Percentiles rank a stretch among this genome's conserved stretches.
Conservation (phyloP, 2,113 vertebrate genomes). For the Menidia beryllina region DNA sequence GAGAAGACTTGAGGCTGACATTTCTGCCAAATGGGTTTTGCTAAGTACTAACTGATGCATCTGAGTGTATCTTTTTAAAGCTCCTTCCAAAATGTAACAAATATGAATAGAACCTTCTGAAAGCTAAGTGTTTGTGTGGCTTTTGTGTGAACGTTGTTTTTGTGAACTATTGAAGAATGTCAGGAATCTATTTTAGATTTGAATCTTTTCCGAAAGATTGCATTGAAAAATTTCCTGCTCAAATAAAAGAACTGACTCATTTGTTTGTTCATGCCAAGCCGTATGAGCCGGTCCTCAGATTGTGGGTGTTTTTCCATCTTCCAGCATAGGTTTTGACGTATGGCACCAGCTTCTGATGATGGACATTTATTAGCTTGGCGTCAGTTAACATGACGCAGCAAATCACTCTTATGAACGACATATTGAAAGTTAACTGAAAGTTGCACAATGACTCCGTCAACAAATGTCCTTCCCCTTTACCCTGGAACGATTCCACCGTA, state of each 20-base stretch:
- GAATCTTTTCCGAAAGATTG: neutral
- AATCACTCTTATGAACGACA: slow-evolving; percentile 6
- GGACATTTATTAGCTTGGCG: slow-evolving; percentile 22
- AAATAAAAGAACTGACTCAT: neutral
- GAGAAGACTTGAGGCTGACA: neutral
- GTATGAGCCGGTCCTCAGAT: neutral
- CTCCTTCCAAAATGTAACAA: no score
- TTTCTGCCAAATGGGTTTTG: neutral
- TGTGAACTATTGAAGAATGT: neutral
- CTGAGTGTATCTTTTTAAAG: no score
- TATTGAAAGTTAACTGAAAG: slow-evolving; percentile 10
- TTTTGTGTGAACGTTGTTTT: no score
- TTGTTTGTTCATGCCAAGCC: slow-evolving; percentile 1
- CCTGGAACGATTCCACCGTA: slow-evolving; percentile 10
- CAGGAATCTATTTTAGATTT: neutral
- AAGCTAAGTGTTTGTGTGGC: no score
- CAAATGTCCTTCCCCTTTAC: slow-evolving; percentile 15
- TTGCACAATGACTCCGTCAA: slow-evolving; percentile 46
- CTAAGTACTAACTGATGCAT: neutral
- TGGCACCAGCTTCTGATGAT: slow-evolving; percentile 26
- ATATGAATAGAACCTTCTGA: neutral
- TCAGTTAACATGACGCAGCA: slow-evolving; percentile 42
- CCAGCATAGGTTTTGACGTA: neutral
- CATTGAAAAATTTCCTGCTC: neutral
- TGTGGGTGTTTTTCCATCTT: slow-evolving; percentile 27